Base-by-base conservation (phyloP, 2,113 vertebrate species). In the Microcebus griseorufus region DNA sequence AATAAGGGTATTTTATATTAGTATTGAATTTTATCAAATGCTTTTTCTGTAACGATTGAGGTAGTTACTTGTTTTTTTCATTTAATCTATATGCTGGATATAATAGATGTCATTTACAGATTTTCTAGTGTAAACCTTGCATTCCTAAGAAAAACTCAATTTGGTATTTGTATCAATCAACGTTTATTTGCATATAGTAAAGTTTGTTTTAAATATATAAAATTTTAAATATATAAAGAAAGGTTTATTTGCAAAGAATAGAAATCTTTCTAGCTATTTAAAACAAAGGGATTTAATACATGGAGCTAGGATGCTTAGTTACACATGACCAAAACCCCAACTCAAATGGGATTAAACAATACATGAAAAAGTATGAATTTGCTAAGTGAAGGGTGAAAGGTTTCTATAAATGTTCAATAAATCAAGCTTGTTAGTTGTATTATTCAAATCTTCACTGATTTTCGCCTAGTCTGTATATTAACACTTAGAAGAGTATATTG, bases 1-100 rank as follows among this genome's bases (percentile, higher is more conserved):
- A 75, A 58, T 73, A 75, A 48, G 34, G 13, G 3, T 39, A 4
- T 67, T 87, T 55, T 55, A 82, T 64, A 55, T 87, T 79, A 62
- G 25, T 51, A 48, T 85, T 85, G 27, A 91, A 85, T 84, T 92
- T 80, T 92, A 81, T 87, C 73, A 73, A 81, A 70, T 51, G 18
- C 6, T 81, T 69, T 85, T 81, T 87, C 58, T 92, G 45, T 20
- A 73, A 75, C 58, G 18, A 87, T 51, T 45, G 55, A 87, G 9
- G 32, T 92, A 55, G 65, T 64, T 48, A 5, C 55, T 34, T 78
- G 11, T 84, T 69, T 75, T 62, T 83, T n/a, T 67, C 34, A 48
- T 51, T 70, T 53, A 45, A 14, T 23, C 8, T 53, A 12, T 73
- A 81, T 25, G 73, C 29, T n/a, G 69, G 20, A 83, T 83, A 60